Percentiles rank a stretch among this genome's conserved stretches.
Evolutionary conservation across 1,140 invertebrate genomes (phyloP).

Genomic region (Dufourea novaeangliae): DNA sequence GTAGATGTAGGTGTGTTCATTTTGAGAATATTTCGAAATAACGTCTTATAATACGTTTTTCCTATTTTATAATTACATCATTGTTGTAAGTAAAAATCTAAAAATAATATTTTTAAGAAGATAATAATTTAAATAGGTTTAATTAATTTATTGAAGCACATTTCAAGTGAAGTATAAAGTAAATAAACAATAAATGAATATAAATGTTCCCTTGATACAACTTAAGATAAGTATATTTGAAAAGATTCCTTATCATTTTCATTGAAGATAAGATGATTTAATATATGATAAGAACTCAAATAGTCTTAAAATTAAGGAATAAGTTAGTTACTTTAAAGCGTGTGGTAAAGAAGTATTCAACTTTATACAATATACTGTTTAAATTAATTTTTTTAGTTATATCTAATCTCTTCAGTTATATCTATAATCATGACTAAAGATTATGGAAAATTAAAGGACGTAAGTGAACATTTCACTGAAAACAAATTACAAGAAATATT

Average conservation of each 20-base stretch:
- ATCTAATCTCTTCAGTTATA: background rate
- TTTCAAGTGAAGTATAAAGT: too few species aligned
- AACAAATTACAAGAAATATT: constrained; percentile 78
- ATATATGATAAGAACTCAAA: background rate
- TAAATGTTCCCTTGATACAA: background rate
- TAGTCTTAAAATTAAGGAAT: too few species aligned
- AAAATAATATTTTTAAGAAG: background rate
- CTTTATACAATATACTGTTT: too few species aligned
- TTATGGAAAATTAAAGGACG: constrained; percentile 42
- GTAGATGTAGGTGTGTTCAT: too few species aligned
- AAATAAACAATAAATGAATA: too few species aligned
- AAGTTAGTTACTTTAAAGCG: background rate
- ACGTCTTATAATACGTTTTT: too few species aligned
- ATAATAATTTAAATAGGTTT: background rate
- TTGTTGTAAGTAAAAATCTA: too few species aligned
- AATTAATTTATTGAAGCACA: too few species aligned
- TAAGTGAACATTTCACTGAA: constrained; percentile 78
- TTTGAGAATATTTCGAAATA: too few species aligned
- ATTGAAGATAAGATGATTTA: background rate
- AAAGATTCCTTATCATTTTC: background rate
- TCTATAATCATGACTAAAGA: constrained; percentile 22
- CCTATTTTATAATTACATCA: background rate
- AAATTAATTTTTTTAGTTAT: background rate
- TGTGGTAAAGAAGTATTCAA: too few species aligned
- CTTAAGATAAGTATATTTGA: background rate